Base-by-base conservation (phyloP, 1,140 invertebrate species). In the Bombus affinis region DNA sequence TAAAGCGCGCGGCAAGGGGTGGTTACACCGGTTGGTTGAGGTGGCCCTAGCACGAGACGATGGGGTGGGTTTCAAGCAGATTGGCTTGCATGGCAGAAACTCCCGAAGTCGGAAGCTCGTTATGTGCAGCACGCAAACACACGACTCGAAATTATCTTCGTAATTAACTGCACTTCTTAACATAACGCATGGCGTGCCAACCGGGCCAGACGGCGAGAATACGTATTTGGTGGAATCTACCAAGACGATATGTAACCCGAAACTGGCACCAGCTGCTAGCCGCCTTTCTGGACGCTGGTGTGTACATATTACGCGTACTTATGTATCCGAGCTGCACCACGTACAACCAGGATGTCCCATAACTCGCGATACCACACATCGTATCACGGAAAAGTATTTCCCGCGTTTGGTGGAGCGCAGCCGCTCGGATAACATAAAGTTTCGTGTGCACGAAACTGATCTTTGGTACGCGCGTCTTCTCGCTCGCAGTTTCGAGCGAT, bases 161-260 rank as follows among this genome's bases (percentile, higher is more conserved):
- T 95, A 95, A 95, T 95, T 95, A 95, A 95, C 94, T 94, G 93
- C 93, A 94, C 93, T 94, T 95, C 95, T 95, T 95, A 94, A 95
- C 93, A 93, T 95, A 94, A 95, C 92, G 93, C 93, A 95, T 95
- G 94, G 94, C 94, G 93, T 95, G 94, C 93, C 92, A 93, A 92
- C 89, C 92, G 92, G 87, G 89, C 92, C 93, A 92, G 94, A 94
- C 94, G 91, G 90, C 88, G 81, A 85, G 86, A 91, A 92, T 93
- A 93, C 88, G 93, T 92, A 93, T 93, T 93, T 91, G 92, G 89
- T 78, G 77, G 89, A 92, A 93, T 93, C 92, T 90, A 93, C 93
- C 91, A 93, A 94, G 93, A 94, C 92, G 92, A 92, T 94, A 93
- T 89, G 94, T 94, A 95, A 95, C 92, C 87, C 86, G 93, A 95